Conservation (phyloP, 2,888 invertebrate genomes). For the Cryptocephalus primarius region DNA sequence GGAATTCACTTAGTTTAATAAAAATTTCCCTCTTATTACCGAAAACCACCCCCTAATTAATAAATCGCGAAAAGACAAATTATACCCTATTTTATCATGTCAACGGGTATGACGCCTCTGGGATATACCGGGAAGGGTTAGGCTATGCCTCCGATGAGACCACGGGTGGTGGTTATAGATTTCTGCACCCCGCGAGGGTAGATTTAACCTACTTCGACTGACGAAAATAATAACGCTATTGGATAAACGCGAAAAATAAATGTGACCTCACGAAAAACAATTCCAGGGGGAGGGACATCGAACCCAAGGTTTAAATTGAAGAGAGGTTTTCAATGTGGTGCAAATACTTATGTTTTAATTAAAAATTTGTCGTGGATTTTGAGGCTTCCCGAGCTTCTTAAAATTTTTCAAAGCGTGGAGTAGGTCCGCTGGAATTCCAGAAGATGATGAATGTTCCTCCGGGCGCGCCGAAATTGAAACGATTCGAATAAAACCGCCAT, state of each 20-base stretch:
- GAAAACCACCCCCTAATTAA: slow-evolving; percentile 28
- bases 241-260: too few species aligned
- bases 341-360: too few species aligned
- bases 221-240: too few species aligned
- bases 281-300: too few species aligned
- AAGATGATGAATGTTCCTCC: too few species aligned
- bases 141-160: slow-evolving; percentile 16
- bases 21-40: slow-evolving; percentile 12
- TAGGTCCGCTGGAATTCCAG: too few species aligned
- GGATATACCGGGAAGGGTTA: slow-evolving; percentile 28
- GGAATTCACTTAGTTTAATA: slow-evolving; percentile 1
- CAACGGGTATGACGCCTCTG: slow-evolving; percentile 26
- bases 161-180: background rate
- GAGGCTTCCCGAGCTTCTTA: background rate
- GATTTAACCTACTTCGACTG: too few species aligned
- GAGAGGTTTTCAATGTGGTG: background rate
- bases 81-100: slow-evolving; percentile 31
- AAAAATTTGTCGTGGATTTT: background rate
- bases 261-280: too few species aligned
- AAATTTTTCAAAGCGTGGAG: too few species aligned
- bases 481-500: slow-evolving; percentile 2
- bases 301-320: too few species aligned
- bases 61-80: slow-evolving; percentile 34
- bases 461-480: background rate
- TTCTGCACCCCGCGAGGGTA: too few species aligned